Evolutionary conservation across 2,888 invertebrate genomes (phyloP).

Genomic region (Nasonovia ribisnigri): DNA sequence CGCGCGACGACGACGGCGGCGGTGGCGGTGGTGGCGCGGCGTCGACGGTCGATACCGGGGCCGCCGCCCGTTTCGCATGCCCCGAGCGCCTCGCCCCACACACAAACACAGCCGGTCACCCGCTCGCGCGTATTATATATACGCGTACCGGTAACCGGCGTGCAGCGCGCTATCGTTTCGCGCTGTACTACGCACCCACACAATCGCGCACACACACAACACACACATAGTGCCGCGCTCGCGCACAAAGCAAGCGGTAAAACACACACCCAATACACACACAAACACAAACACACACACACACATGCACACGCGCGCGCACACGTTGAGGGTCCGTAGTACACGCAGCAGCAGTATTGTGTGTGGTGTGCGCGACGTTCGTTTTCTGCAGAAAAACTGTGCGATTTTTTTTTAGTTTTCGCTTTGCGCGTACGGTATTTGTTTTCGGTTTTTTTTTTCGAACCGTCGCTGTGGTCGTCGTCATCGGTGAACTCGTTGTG

Average conservation of each 20-base stretch:
- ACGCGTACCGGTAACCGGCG: conserved; percentile 51
- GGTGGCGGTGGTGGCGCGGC: not conserved
- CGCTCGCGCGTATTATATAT: not conserved
- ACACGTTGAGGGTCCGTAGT: conserved; percentile 17
- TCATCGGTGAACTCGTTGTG: not conserved
- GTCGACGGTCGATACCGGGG: conserved; percentile 49
- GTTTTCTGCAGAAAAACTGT: not conserved
- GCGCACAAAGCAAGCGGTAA: conserved; percentile 1
- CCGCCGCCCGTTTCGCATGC: conserved; percentile 57
- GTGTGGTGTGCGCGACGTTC: conserved; percentile 31
- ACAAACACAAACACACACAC: not conserved
- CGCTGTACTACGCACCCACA: not conserved
- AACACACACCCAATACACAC: not conserved
- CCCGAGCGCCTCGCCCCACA: conserved; percentile 56
- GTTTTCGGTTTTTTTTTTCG: not conserved
- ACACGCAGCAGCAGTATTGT: conserved; percentile 34
- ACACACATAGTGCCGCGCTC: conserved; percentile 17
- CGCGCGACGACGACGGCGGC: conserved; percentile 3
- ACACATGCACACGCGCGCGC: not conserved
- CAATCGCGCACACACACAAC: not conserved
- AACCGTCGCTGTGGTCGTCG: not conserved
- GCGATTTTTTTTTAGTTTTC: not conserved
- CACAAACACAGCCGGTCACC: not conserved
- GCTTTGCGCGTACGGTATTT: not conserved
- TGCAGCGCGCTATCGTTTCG: conserved; percentile 31